These are phyloP conservation scores for Schlechtendalia chinensis DNA, from an alignment of 1,140 invertebrate species.

Conservation along the genomic window DNA sequence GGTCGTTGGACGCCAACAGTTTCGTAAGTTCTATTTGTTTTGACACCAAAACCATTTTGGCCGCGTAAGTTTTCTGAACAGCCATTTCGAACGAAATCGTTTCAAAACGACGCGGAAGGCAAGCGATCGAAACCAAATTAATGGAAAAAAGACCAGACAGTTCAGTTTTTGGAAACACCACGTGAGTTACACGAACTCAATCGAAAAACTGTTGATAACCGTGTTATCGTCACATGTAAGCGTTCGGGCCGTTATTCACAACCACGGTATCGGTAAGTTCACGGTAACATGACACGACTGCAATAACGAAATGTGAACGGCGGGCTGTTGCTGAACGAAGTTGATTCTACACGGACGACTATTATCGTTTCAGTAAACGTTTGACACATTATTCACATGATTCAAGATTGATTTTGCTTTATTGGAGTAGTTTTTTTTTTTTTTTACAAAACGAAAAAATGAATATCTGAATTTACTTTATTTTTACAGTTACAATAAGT, in stretches of 20 bases:
- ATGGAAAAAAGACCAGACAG: background rate
- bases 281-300: no score
- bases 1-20: constrained; percentile 31
- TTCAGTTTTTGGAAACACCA: background rate
- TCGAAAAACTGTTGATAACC: background rate
- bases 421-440: no score
- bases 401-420: no score
- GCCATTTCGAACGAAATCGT: background rate
- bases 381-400: no score
- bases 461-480: no score
- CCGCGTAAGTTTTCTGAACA: background rate
- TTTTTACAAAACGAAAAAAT: no score
- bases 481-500: no score
- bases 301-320: no score
- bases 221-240: background rate
- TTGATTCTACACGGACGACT: no score
- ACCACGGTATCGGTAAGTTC: background rate
- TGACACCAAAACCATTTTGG: background rate
- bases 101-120: background rate
- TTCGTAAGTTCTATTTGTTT: constrained; percentile 24
- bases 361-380: no score
- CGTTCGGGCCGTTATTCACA: background rate
- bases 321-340: no score
- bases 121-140: background rate
- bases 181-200: background rate